Evolutionary conservation across 2,113 vertebrate genomes (phyloP), one percentile per base, ranked within the genome.

Genomic region (Phyllopteryx taeniolatus): DNA sequence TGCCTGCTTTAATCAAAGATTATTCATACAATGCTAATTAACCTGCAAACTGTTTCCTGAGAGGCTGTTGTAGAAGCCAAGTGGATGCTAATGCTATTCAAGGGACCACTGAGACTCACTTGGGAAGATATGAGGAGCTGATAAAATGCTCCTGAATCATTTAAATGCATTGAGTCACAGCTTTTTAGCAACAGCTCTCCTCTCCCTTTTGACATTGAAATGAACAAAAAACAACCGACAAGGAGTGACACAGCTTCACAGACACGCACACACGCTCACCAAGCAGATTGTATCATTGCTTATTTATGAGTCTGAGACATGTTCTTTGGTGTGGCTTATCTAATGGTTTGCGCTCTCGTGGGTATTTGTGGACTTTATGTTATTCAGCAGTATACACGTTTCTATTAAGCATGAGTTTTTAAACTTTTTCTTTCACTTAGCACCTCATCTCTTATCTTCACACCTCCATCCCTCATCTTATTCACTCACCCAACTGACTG

Each of bases 301-400:
- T 81, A 81, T 85, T 85, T 68, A 80, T 83, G 76, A 84, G 73
- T 70, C 49, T 54, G 62, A 70, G 53, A 83, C 59, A 74, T 81
- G 78, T 72, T 83, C 76, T 82, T 73, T 83, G 72, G 70, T 74
- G 81, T 39, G 56, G 72, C 62, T 54, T 22, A 33, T 60, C 43
- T 54, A 69, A 64, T 68, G 76, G 85, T 78, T 56, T 54, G 70
- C 69, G 73, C 62, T 74, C 43, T 80, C 74, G 33, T 63, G 70
- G 70, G 83, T 67, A 44, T 72, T 67, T 73, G 70, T 67, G 67
- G 67, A 80, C 67, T 59, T 74, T 71, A 79, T 80, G 82, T 73
- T 19, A 64, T 72, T 73, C 64, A 64, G 69, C 75, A 69, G 31
- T 67, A 53, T 51, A 51, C 13, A 17, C 60, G 2, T 66, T 27